phyloP scores from a whole-genome alignment of 2,888 invertebrate genomes.

The Acronicta aceris region DNA sequence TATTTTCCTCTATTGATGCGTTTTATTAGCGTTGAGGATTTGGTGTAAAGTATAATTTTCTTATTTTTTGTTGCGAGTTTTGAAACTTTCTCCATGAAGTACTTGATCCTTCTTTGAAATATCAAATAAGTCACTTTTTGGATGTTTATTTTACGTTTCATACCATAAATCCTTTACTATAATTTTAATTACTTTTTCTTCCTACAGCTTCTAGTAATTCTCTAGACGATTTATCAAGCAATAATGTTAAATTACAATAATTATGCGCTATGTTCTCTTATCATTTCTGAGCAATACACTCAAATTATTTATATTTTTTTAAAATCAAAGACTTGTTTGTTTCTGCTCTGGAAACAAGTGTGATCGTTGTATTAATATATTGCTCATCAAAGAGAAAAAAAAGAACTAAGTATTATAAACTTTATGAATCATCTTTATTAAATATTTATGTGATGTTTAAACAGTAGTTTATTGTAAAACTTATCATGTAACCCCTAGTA shows the following conservation, averaged over 20 bases:
- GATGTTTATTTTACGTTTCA: too few species aligned
- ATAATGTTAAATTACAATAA: conserved; percentile 17
- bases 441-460: conserved; percentile 50
- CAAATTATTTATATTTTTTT: conserved; percentile 40
- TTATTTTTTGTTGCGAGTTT: conserved; percentile 28
- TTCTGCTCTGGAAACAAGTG: conserved; percentile 42
- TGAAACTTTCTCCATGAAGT: conserved; percentile 34
- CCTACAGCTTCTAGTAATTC: too few species aligned
- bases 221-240: conserved; percentile 24
- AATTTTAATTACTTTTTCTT: too few species aligned
- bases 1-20: conserved; percentile 71
- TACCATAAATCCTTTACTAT: too few species aligned
- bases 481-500: conserved; percentile 37
- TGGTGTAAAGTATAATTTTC: conserved; percentile 34
- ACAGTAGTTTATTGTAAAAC: conserved; percentile 47
- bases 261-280: conserved; percentile 42
- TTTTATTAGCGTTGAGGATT: conserved; percentile 64
- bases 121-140: too few species aligned
- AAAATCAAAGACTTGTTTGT: conserved; percentile 58
- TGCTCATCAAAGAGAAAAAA: conserved; percentile 45
- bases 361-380: conserved; percentile 47
- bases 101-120: not conserved
- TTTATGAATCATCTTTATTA: conserved; percentile 56
- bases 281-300: conserved; percentile 52
- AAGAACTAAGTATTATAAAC: conserved; percentile 44